Conservation (phyloP, 2,797 vertebrate species). For the Masticophis lateralis region DNA sequence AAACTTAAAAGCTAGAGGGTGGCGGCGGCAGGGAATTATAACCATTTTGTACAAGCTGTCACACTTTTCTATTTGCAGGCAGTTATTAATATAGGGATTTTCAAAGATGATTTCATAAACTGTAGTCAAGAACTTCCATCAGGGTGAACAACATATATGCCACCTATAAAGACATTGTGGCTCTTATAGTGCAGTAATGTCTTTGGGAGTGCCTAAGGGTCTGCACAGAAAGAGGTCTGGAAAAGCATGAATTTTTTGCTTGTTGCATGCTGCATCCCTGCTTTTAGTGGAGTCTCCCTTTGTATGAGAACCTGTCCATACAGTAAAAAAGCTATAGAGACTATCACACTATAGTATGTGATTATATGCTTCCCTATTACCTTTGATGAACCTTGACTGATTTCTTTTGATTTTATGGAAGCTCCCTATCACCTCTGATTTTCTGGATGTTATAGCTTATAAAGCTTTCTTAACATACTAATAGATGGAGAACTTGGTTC, state of each 20-base stretch:
- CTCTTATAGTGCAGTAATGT: neutral
- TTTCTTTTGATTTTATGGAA: neutral
- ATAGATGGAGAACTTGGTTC: neutral
- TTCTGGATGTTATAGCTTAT: neutral
- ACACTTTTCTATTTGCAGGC: neutral
- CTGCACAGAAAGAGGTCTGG: neutral
- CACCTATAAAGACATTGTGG: neutral
- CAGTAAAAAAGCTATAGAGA: neutral
- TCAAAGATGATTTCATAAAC: neutral
- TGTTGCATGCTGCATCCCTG: neutral
- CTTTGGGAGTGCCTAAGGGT: neutral
- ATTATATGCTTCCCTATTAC: neutral
- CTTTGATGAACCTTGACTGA: neutral
- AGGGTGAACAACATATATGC: neutral
- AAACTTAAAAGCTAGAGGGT: neutral
- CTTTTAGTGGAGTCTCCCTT: neutral
- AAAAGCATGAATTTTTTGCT: neutral
- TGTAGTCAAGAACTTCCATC: neutral
- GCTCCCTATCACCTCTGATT: neutral
- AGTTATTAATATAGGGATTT: neutral
- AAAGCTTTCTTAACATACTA: neutral
- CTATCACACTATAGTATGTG: neutral
- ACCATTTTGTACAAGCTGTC: neutral
- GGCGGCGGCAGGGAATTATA: neutral
- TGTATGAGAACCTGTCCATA: neutral